Evolutionary conservation across 2,113 vertebrate species (phyloP), one percentile per base, ranked within the genome.

Genomic region (Alces alces): DNA sequence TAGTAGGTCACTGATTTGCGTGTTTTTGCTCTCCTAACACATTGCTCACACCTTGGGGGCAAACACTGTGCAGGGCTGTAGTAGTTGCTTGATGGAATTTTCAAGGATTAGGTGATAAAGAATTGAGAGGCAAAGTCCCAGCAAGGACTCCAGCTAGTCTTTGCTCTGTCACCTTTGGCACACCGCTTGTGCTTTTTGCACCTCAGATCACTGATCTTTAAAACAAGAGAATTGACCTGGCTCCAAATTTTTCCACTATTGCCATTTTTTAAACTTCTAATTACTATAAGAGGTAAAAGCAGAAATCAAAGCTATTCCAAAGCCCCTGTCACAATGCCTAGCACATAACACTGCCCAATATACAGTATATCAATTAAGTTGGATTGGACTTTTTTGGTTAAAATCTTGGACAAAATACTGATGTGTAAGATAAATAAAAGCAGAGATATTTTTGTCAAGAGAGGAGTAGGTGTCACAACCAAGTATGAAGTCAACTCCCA

Each of bases 1-100:
- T 78, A 14, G 21, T 91, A 43, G 43, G 66, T 76, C 39, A 93
- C 57, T 91, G 86, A 93, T 30, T 76, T 93, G 78, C 27, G 47
- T 55, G 43, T 78, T 93, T 95, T 89, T 79, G 43, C 15, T 89
- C 76, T 95, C 83, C 17, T 89, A 96, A 85, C 30, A 96, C 47
- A 86, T 61, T 60, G 10, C 5, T 92, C 33, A 87, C 5, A 66
- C 57, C 57, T 96, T 93, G 73, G 88, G 45, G 36, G 19, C 21
- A 92, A 30, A 82, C 76, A 80, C 10, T 60, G 6, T 21, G 6
- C 23, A 87, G 45, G 21, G 16, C n/a, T 88, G 13, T 25, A 28
- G 30, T 79, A 70, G 25, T 84, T 84, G 30, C 54, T 89, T 50
- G 27, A 85, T n/a, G 91, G 43, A 97, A 58, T 95, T 95, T 96